Evolutionary conservation across 2,888 invertebrate species (phyloP).

Genomic region (Calameuta idolon): DNA sequence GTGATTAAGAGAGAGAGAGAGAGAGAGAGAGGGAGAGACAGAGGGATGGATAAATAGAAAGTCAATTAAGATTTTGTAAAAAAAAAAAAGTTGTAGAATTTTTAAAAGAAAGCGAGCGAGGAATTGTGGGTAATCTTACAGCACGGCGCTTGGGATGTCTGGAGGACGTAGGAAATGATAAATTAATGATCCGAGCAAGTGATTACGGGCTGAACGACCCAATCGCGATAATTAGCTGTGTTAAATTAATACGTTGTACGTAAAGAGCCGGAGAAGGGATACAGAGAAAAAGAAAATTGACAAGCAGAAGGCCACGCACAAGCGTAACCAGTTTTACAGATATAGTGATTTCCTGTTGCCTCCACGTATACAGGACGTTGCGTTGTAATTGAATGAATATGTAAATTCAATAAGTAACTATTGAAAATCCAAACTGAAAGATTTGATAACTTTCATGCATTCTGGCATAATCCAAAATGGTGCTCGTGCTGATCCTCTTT

Average conservation of each 20-base stretch:
- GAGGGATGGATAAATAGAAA: not conserved
- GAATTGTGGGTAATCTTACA: not conserved
- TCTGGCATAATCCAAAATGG: not conserved
- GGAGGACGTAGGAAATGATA: not conserved
- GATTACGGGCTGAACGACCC: not conserved
- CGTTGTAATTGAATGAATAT: not conserved
- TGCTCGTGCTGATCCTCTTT: not conserved
- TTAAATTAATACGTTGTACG: not conserved
- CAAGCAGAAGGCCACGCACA: not conserved
- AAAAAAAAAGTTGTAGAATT: not conserved
- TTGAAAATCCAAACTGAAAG: not conserved
- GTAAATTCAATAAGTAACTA: not conserved
- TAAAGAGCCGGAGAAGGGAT: not conserved
- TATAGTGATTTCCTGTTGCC: not conserved
- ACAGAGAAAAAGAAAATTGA: not conserved
- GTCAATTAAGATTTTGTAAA: not conserved
- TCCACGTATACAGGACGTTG: not conserved
- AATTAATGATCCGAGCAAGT: not conserved
- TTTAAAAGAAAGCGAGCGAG: not conserved
- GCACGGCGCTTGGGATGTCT: not conserved
- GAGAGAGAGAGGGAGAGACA: not conserved
- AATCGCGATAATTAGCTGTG: not conserved
- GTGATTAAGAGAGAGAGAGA: not conserved
- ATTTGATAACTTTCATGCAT: not conserved
- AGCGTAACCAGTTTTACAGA: not conserved